A percentile compares a stretch with the other conserved stretches of the same genome.
These are phyloP conservation scores for Solenopsis fugax DNA, from an alignment of 1,140 invertebrate genomes.

Conservation along the genomic window DNA sequence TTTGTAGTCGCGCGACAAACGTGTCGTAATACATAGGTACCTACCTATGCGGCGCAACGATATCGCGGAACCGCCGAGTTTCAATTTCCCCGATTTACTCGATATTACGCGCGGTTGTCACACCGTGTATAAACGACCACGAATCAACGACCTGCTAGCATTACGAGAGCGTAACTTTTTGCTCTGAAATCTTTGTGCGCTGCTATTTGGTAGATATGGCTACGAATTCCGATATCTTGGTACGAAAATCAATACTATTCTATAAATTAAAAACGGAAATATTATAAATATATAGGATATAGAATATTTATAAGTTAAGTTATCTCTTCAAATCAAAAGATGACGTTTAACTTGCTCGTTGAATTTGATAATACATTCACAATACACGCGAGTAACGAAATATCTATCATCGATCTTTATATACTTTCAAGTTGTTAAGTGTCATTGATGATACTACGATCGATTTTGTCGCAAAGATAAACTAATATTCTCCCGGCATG, in stretches of 20 bases:
- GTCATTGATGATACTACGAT: slow-evolving; percentile 28
- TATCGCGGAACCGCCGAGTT: slow-evolving; percentile 58
- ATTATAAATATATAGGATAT: neutral
- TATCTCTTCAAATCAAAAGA: neutral
- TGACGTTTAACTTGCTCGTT: neutral
- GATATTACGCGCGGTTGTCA: slow-evolving; percentile 65
- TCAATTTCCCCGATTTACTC: slow-evolving; percentile 65
- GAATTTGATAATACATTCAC: neutral
- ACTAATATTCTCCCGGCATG: slow-evolving; percentile 57
- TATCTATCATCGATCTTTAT: neutral
- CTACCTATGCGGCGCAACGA: slow-evolving; percentile 28
- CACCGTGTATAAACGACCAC: slow-evolving; percentile 58
- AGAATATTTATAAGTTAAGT: neutral
- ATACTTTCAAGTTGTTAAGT: slow-evolving; percentile 9
- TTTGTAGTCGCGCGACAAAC: slow-evolving; percentile 54
- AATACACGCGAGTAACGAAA: neutral
- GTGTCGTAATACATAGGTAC: slow-evolving; percentile 52
- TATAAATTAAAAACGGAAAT: neutral
- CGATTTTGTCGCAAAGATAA: slow-evolving; percentile 50
- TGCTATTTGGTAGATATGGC: neutral
- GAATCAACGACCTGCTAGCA: slow-evolving; percentile 54
- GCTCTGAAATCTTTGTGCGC: slow-evolving; percentile 18
- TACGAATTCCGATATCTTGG: slow-evolving; percentile 19
- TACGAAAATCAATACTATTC: neutral
- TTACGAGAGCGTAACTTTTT: slow-evolving; percentile 51